A percentile compares a stretch with the other conserved stretches of the same genome.
Conservation (phyloP, 2,888 invertebrate genomes). For the Abrostola tripartita region DNA sequence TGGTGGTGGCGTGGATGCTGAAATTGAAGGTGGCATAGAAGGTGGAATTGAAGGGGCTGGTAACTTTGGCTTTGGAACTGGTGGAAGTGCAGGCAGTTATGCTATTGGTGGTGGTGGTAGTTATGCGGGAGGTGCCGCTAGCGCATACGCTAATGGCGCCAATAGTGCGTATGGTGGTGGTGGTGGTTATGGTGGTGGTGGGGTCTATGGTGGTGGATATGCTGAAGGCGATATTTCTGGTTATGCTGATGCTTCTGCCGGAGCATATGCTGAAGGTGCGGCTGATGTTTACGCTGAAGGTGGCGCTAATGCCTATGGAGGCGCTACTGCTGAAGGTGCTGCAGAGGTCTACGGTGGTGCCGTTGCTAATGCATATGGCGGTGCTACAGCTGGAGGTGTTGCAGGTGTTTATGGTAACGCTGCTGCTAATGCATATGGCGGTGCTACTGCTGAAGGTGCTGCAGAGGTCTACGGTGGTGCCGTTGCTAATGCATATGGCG, state of each 20-base stretch:
- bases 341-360: neutral
- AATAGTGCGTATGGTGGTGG: neutral
- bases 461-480: neutral
- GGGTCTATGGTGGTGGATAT: neutral
- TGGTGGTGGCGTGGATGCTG: slow-evolving; percentile 20
- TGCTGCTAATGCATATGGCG: neutral
- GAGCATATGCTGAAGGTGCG: neutral
- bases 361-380: slow-evolving; percentile 1
- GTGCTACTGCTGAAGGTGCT: neutral
- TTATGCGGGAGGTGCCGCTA: neutral
- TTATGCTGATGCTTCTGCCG: slow-evolving; percentile 10
- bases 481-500: neutral
- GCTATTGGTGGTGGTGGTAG: neutral
- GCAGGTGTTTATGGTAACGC: neutral
- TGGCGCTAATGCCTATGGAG: neutral
- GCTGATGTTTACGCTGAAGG: neutral
- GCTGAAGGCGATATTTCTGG: neutral
- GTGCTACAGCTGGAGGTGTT: neutral
- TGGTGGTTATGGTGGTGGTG: neutral
- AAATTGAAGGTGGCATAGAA: slow-evolving; percentile 20
- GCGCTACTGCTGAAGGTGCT: neutral
- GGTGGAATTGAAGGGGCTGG: slow-evolving; percentile 26
- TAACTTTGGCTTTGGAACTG: slow-evolving; percentile 8
- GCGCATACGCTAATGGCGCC: neutral
- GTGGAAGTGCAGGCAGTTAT: slow-evolving; percentile 27